Percentiles rank a stretch among this genome's conserved stretches.
Conservation (phyloP, 1,140 invertebrate genomes). For the Drosophila arawakana region DNA sequence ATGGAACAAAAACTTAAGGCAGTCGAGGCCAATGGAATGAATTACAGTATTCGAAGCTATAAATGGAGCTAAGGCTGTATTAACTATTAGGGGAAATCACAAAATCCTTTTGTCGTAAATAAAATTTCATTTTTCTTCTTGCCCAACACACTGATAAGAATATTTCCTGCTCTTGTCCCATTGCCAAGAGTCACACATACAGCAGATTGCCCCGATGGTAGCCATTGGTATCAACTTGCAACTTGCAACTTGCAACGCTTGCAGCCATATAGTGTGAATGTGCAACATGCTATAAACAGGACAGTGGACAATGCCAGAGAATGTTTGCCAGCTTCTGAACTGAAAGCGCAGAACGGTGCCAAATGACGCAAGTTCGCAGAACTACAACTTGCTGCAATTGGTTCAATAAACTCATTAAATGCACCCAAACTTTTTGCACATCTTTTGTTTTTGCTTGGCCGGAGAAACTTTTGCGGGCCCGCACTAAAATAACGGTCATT, state of each 20-base stretch:
- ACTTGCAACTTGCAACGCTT: conserved; percentile 4
- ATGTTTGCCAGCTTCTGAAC: conserved; percentile 32
- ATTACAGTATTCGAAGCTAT: conserved; percentile 44
- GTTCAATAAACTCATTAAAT: conserved; percentile 83
- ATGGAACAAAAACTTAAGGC: conserved; percentile 26
- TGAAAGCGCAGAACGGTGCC: conserved; percentile 28
- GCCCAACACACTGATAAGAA: conserved; percentile 48
- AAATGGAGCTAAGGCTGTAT: conserved; percentile 33
- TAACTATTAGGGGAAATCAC: conserved; percentile 47
- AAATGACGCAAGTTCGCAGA: conserved; percentile 60
- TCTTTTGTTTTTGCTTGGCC: conserved; percentile 5
- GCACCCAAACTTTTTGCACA: conserved; percentile 57
- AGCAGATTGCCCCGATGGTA: conserved; percentile 24
- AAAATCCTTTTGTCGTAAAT: conserved; percentile 50
- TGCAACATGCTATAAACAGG: conserved; percentile 42
- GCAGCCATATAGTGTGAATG: conserved; percentile 12
- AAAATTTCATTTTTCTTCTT: conserved; percentile 58
- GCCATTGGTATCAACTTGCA: not conserved
- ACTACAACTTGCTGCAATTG: conserved; percentile 71
- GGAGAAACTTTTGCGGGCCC: conserved; percentile 50
- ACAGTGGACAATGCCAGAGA: conserved; percentile 39
- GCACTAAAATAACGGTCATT: conserved; percentile 67
- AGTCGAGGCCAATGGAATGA: conserved; percentile 45
- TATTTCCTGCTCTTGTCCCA: conserved; percentile 49
- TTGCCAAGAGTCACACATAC: conserved; percentile 42